Conservation (phyloP, 2,113 vertebrate species). For the Calyptomena viridis region DNA sequence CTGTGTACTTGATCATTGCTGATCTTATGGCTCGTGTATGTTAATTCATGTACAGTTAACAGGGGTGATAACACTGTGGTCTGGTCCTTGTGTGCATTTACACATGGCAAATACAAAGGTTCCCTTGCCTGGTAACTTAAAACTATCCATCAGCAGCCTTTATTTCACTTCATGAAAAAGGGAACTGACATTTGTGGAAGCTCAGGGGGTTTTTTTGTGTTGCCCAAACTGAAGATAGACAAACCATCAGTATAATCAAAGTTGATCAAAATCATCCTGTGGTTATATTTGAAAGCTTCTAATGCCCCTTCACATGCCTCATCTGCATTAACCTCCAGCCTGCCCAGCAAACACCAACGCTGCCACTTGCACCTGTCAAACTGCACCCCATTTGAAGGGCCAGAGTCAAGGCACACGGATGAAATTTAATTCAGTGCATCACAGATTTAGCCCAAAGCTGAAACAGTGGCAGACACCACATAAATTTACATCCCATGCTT, state of each 20-base stretch:
- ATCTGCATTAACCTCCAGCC: neutral
- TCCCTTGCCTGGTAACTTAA: neutral
- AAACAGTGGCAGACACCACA: neutral
- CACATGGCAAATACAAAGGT: fast-evolving
- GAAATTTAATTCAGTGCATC: neutral
- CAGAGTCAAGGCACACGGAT: neutral
- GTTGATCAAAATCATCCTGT: neutral
- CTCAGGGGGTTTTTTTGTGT: neutral
- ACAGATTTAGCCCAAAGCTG: neutral
- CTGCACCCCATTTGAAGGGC: neutral
- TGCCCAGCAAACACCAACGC: neutral
- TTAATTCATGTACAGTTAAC: neutral
- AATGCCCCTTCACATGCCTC: neutral
- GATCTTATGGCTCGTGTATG: neutral
- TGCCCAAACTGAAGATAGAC: neutral
- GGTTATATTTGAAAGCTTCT: neutral
- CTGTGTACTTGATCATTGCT: conserved; percentile 49
- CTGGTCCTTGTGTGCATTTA: neutral
- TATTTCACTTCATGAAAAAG: neutral
- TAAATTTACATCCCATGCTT: neutral
- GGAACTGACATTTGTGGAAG: neutral
- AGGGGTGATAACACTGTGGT: neutral
- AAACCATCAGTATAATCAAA: neutral
- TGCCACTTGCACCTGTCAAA: neutral
- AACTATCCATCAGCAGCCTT: neutral